Conservation (phyloP, 1,140 invertebrate genomes). For the Ooceraea biroi region DNA sequence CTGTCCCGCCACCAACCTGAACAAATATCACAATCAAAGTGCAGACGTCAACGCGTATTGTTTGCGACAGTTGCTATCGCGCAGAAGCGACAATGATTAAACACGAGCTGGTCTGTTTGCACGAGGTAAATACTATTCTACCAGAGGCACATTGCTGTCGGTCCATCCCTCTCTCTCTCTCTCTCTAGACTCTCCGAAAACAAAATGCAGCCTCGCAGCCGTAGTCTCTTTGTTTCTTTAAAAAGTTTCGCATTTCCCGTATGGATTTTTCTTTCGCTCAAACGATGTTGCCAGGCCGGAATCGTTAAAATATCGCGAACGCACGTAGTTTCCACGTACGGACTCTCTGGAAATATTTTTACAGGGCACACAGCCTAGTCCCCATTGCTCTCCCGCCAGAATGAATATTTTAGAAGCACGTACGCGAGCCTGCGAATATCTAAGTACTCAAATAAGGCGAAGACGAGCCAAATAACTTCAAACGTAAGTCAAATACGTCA, state of each 20-base stretch:
- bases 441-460: conserved; percentile 31
- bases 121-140: conserved; percentile 47
- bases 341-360: conserved; percentile 50
- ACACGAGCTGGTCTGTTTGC: conserved; percentile 60
- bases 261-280: conserved; percentile 52
- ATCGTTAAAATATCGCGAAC: conserved; percentile 59
- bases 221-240: conserved; percentile 50
- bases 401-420: conserved; percentile 40
- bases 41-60: conserved; percentile 56
- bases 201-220: conserved; percentile 25
- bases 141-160: not conserved
- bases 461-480: not conserved
- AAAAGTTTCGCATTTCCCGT: conserved; percentile 50
- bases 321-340: conserved; percentile 21
- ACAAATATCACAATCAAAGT: conserved; percentile 56
- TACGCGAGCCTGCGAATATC: conserved; percentile 4
- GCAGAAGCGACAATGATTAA: conserved; percentile 63
- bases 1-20: conserved; percentile 19
- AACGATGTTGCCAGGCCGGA: conserved; percentile 29
- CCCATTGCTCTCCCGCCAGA: not conserved
- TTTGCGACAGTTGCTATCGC: conserved; percentile 50
- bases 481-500: conserved; percentile 6
- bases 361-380: conserved; percentile 7
- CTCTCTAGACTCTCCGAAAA: conserved; percentile 26
- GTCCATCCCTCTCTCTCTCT: not conserved